Conservation (phyloP, 2,113 vertebrate genomes). For the Montifringilla adamsi region DNA sequence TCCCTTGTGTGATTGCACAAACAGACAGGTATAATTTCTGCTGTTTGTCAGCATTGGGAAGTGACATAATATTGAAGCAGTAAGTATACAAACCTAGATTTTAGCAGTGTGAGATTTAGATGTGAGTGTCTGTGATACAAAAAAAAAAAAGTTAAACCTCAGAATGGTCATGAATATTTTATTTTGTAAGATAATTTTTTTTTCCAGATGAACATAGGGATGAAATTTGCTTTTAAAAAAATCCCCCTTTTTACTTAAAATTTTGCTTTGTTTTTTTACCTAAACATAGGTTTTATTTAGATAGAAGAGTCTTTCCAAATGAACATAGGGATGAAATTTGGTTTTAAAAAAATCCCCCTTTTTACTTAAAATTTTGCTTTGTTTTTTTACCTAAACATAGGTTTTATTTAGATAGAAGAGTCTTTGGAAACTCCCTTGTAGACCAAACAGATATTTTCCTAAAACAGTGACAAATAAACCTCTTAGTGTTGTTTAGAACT, state of each 20-base stretch:
- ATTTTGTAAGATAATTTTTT: background rate
- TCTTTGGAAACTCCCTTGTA: background rate
- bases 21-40: background rate
- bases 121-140: background rate
- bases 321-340: background rate
- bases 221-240: accelerated
- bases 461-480: background rate
- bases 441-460: background rate
- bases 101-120: background rate
- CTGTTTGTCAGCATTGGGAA: background rate
- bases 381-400: background rate
- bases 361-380: background rate
- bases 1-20: background rate
- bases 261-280: background rate
- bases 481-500: background rate
- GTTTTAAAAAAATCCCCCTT: accelerated
- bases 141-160: background rate
- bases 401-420: background rate
- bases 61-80: background rate
- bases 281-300: background rate
- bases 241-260: accelerated
- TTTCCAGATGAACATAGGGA: background rate
- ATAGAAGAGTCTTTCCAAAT: background rate
- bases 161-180: background rate
- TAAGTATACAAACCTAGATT: background rate